Percentiles rank a stretch among this genome's conserved stretches.
These are phyloP conservation scores for Paralichthys olivaceus DNA, from an alignment of 2,113 vertebrate species.

Conservation along the genomic window DNA sequence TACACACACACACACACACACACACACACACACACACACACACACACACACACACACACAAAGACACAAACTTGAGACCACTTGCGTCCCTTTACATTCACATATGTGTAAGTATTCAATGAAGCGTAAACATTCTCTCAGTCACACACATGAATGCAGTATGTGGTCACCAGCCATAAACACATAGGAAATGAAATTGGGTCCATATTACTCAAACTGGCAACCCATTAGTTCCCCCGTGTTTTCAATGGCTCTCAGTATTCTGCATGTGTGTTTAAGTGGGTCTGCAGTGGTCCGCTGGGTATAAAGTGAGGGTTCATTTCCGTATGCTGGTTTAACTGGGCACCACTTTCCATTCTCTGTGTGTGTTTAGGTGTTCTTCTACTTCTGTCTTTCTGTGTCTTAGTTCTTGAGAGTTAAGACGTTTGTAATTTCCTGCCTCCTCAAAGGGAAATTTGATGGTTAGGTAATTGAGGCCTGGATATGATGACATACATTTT, in stretches of 20 bases:
- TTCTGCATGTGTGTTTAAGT: slow-evolving; percentile 33
- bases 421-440: not conserved
- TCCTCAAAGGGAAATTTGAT: not conserved
- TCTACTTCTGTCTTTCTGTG: not conserved
- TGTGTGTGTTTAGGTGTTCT: not conserved
- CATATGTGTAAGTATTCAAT: slow-evolving; percentile 46
- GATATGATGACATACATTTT: not conserved
- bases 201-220: slow-evolving; percentile 62
- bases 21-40: not conserved
- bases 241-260: slow-evolving; percentile 28
- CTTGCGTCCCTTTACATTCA: slow-evolving; percentile 31
- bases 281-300: slow-evolving; percentile 35
- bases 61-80: slow-evolving; percentile 1
- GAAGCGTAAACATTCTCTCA: not conserved
- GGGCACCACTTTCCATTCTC: slow-evolving; percentile 15
- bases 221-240: slow-evolving; percentile 58
- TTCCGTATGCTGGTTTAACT: slow-evolving; percentile 51
- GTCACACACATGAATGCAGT: slow-evolving; percentile 12
- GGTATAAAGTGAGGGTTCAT: slow-evolving; percentile 55
- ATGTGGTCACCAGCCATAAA: slow-evolving; percentile 56
- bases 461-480: too few species aligned
- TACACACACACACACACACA: not conserved
- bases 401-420: not conserved
- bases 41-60: not conserved
- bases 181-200: slow-evolving; percentile 59